Conservation (phyloP, 2,888 invertebrate genomes). For the Orthonevra nobilis region DNA sequence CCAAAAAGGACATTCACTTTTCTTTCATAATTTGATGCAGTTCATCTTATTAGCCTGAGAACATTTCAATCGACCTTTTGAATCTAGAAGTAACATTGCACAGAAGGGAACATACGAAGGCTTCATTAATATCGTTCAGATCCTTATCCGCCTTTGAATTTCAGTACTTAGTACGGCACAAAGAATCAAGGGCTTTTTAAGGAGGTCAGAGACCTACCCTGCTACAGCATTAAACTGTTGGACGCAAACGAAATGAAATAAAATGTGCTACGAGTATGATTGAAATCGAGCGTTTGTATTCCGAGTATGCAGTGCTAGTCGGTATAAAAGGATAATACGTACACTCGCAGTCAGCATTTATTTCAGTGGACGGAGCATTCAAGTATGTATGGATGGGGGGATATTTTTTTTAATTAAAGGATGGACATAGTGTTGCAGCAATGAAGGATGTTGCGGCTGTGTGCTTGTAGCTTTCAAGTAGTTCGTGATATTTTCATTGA, state of each 20-base stretch:
- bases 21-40: too few relatives aligned
- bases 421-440: slow-evolving; percentile 31
- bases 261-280: slow-evolving; percentile 16
- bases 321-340: slow-evolving; percentile 27
- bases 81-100: background rate
- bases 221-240: slow-evolving; percentile 6
- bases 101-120: background rate
- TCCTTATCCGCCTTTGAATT: slow-evolving; percentile 18
- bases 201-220: slow-evolving; percentile 23
- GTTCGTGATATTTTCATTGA: slow-evolving; percentile 29
- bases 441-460: slow-evolving; percentile 16
- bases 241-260: slow-evolving; percentile 28
- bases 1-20: too few relatives aligned
- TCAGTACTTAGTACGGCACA: slow-evolving; percentile 32
- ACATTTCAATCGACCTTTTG: too few relatives aligned
- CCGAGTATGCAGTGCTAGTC: slow-evolving; percentile 10
- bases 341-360: slow-evolving; percentile 34
- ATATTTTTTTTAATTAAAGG: slow-evolving; percentile 54
- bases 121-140: background rate
- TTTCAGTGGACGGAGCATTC: slow-evolving; percentile 34
- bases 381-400: slow-evolving; percentile 30
- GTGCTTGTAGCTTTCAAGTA: slow-evolving; percentile 2
- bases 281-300: slow-evolving; percentile 33
- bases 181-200: slow-evolving; percentile 16
- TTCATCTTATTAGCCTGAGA: too few relatives aligned